Evolutionary conservation across 2,797 vertebrate genomes (phyloP), one percentile per base, ranked within the genome.

Genomic region (Phyllotis vaccarum): DNA sequence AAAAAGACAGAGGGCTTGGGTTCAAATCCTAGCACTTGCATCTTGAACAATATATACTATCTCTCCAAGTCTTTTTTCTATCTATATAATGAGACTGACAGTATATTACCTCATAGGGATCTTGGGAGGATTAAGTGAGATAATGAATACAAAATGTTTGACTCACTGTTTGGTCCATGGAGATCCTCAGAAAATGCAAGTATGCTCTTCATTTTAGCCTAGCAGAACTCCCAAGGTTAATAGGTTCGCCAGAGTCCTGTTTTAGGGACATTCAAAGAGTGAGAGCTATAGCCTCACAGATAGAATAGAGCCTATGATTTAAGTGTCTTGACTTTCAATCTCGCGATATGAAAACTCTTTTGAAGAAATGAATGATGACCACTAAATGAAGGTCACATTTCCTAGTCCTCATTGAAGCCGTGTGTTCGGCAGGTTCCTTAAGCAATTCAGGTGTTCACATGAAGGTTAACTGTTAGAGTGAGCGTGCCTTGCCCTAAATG

Each of bases 351-450:
- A 46, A 29, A 91, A 90, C 1, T 0, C 37, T 85, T 95, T 46
- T 85, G 46, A 96, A 95, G 86, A 83, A 95, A 86, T 58, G 70
- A 74, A 60, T 90, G 74, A 86, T 82, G 58, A 68, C 79, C 68
- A 76, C 90, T 93, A 91, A 89, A 37, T 90, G 46, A 91, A 56
- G 40, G 8, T 91, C 86, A 37, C 94, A 19, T 87, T 95, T 97
- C 80, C 60, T 82, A 64, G 78, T 94, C 58, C 79, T 94, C 83
- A 79, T 90, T 76, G 14, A 62, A 89, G 4, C 64, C 40, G 5
- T 85, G 34, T 68, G n/a, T 89, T 66, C 70, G 82, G 24, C 14
- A 86, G 12, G 24, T 89, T 89, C 56, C 46, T 93, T 78, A 66
- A 92, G 12, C 52, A 76, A 58, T 81, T 46, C 70, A 56, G 91